Evolutionary conservation across 2,888 invertebrate genomes (phyloP).

Genomic region (Philhelius pedissequus): DNA sequence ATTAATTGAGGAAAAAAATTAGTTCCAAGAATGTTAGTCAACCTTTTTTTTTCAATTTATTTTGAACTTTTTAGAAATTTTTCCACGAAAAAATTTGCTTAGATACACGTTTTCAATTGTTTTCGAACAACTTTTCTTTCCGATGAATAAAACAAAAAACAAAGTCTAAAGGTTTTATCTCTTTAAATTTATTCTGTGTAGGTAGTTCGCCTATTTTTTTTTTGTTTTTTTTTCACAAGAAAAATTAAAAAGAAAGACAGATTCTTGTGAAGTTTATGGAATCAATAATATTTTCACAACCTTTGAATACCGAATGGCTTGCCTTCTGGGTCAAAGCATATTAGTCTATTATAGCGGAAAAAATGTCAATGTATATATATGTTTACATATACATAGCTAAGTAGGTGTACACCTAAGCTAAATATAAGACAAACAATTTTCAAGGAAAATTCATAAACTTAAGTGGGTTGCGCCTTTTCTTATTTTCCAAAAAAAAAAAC

Average conservation of each 20-base stretch:
- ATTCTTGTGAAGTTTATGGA: slow-evolving; percentile 39
- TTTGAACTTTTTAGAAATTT: too few species aligned
- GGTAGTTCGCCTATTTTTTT: background rate
- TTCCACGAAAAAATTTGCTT: too few species aligned
- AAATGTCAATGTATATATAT: too few species aligned
- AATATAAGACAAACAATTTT: background rate
- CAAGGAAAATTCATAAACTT: background rate
- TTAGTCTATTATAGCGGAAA: background rate
- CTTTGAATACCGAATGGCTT: slow-evolving; percentile 42
- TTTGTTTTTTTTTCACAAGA: background rate
- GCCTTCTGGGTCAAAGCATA: slow-evolving; percentile 1
- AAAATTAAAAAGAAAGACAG: too few species aligned
- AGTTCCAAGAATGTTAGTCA: too few species aligned
- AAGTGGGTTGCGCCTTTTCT: background rate
- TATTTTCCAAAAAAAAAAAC: background rate
- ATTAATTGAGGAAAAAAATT: too few species aligned
- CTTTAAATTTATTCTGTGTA: background rate
- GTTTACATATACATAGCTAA: too few species aligned
- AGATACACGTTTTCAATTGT: background rate
- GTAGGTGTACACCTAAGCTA: background rate
- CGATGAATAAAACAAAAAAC: too few species aligned
- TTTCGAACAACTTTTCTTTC: too few species aligned
- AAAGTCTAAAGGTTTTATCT: background rate
- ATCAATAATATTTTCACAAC: slow-evolving; percentile 48
- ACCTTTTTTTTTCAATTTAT: too few species aligned